Base-by-base conservation (phyloP, 1,140 invertebrate genomes). In the Orussus abietinus region DNA sequence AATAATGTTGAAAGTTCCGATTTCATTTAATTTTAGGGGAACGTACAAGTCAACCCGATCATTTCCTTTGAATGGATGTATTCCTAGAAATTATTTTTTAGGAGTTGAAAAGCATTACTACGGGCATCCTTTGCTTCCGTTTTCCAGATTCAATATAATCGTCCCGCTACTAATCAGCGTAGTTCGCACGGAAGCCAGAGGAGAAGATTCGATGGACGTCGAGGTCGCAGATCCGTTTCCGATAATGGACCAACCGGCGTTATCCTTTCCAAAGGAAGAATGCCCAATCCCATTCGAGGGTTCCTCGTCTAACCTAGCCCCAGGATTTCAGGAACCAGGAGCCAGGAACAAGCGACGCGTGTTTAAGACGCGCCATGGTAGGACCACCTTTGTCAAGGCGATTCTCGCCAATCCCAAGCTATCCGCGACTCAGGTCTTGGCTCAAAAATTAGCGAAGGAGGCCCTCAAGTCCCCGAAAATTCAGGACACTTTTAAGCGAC, bases 361-460 rank as follows among this genome's bases (percentile, higher is more conserved):
- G n/a, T n/a, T n/a, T n/a, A n/a, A n/a, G n/a, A n/a, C n/a, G n/a
- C 47, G 42, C 6, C 35, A 15, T 11, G 35, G 32, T 5, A 19
- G 39, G 31, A 42, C 35, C 4, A 45, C 35, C 21, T 42, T 28
- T 18, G 22, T 50, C 10, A 50, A 45, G 32, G 37, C 42, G 10
- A 48, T 49, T 17, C 11, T 42, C 2, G 12, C 40, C 1, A 42
- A 43, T 30, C 32, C 33, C 21, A n/a, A 44, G 22, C 2, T 17
- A 6, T 40, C 36, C 7, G 26, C 36, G 0, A 30, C n/a, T 1
- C 33, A 36, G 13, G 12, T 28, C 3, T 37, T 64, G 15, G 53
- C 57, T 1, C 29, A 48, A 5, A 62, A 61, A 49, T 45, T 57
- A 14, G 59, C 59, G 0, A 44, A 53, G 2, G 55, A 56, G 1